phyloP scores from a whole-genome alignment of 92 coral and sea anemone genomes.

The Umimayanthus chanpuru region DNA sequence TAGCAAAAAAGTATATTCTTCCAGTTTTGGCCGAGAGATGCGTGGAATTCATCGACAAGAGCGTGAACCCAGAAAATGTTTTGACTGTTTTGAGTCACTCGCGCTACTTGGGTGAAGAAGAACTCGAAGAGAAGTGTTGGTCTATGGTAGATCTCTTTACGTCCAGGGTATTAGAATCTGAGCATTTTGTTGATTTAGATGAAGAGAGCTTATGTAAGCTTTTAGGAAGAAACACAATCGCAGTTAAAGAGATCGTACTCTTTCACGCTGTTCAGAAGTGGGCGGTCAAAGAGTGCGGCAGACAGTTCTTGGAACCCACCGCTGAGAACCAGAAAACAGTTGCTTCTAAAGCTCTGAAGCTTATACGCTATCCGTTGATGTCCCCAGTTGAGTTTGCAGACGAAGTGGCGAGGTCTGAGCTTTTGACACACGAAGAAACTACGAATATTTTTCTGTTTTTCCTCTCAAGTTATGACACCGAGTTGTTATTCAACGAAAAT shows the following conservation, averaged over 20 bases:
- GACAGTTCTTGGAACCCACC: slow-evolving; percentile 56
- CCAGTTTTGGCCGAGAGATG: slow-evolving; percentile 83
- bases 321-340: slow-evolving; percentile 61
- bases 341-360: slow-evolving; percentile 70
- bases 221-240: slow-evolving; percentile 68
- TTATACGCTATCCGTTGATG: slow-evolving; percentile 79
- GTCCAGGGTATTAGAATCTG: slow-evolving; percentile 66
- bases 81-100: slow-evolving; percentile 80
- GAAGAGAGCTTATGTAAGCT: slow-evolving; percentile 60
- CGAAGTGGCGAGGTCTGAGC: slow-evolving; percentile 77
- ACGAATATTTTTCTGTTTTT: slow-evolving; percentile 75
- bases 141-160: slow-evolving; percentile 72
- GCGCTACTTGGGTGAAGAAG: slow-evolving; percentile 63
- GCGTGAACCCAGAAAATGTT: slow-evolving; percentile 77
- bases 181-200: slow-evolving; percentile 69
- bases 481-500: slow-evolving; percentile 61
- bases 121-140: slow-evolving; percentile 84
- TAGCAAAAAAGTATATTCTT: slow-evolving; percentile 82
- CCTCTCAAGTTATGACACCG: slow-evolving; percentile 74
- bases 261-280: slow-evolving; percentile 76
- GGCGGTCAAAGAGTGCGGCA: slow-evolving; percentile 72
- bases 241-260: slow-evolving; percentile 64
- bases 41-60: slow-evolving; percentile 65
- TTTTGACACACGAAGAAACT: slow-evolving; percentile 77
- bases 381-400: slow-evolving; percentile 79